phyloP scores from a whole-genome alignment of 1,140 invertebrate species.

The Pteromalus puparum region DNA sequence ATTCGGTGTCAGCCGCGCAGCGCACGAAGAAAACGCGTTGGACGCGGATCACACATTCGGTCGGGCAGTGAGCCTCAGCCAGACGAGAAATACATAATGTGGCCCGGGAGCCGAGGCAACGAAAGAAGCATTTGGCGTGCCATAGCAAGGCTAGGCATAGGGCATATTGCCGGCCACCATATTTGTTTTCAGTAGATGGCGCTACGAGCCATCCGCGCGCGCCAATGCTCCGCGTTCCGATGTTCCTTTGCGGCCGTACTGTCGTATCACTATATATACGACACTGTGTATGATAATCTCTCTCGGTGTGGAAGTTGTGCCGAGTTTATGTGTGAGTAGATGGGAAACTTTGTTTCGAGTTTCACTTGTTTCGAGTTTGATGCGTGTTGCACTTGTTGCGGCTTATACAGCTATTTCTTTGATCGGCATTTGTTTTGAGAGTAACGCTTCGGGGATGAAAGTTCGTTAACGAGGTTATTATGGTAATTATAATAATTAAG shows the following conservation, averaged over 20 bases:
- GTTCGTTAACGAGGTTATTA: too few relatives aligned
- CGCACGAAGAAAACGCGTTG: conserved; percentile 54
- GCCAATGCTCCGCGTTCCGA: conserved; percentile 20
- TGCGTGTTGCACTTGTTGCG: too few relatives aligned
- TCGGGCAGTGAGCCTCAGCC: conserved; percentile 29
- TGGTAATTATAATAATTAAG: too few relatives aligned
- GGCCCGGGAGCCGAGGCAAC: conserved; percentile 53
- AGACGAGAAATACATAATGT: conserved; percentile 68
- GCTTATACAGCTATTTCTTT: too few relatives aligned
- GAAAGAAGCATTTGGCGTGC: conserved; percentile 70
- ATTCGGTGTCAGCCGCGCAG: conserved; percentile 49
- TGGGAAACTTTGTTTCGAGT: not conserved
- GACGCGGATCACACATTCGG: conserved; percentile 57
- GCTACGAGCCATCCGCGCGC: conserved; percentile 51
- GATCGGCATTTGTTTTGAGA: too few relatives aligned
- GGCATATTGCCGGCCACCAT: conserved; percentile 72
- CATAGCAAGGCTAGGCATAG: conserved; percentile 69
- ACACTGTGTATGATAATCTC: too few relatives aligned
- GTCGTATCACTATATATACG: not conserved
- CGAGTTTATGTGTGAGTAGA: not conserved
- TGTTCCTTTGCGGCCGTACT: not conserved
- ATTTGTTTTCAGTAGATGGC: conserved; percentile 73
- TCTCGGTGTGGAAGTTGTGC: too few relatives aligned
- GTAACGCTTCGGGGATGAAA: too few relatives aligned
- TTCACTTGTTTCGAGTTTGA: conserved; percentile 26